Evolutionary conservation across 1,140 invertebrate species (phyloP).

Genomic region (Parasteatoda tepidariorum): DNA sequence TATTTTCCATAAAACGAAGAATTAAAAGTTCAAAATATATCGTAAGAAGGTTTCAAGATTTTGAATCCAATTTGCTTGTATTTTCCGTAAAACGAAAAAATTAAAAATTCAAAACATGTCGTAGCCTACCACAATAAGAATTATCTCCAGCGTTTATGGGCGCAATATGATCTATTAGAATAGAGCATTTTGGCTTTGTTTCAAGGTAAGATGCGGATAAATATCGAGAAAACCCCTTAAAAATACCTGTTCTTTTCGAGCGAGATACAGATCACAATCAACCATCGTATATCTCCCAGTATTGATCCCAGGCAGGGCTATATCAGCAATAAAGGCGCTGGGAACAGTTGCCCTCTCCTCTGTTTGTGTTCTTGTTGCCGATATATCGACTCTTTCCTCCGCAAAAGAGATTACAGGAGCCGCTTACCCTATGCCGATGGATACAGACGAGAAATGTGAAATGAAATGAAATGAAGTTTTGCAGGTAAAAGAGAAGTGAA

Average conservation of each 20-base stretch:
- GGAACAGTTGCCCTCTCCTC: background rate
- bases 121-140: too few species aligned
- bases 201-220: too few species aligned
- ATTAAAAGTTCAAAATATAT: too few species aligned
- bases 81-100: too few species aligned
- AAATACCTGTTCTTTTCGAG: background rate
- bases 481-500: background rate
- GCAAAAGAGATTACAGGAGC: background rate
- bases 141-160: too few species aligned
- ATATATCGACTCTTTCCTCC: slow-evolving; percentile 51
- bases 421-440: background rate
- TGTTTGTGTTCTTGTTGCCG: slow-evolving; percentile 12
- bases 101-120: too few species aligned
- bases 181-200: too few species aligned
- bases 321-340: background rate
- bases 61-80: too few species aligned
- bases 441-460: background rate
- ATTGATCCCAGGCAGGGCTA: background rate
- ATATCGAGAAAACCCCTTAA: background rate
- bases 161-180: too few species aligned
- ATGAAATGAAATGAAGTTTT: slow-evolving; percentile 48
- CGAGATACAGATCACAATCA: slow-evolving; percentile 49
- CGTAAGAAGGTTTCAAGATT: too few species aligned
- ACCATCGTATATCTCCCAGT: slow-evolving; percentile 28
- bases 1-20: too few species aligned